Evolutionary conservation across 2,113 vertebrate species (phyloP).

Genomic region (Neotragus moschatus): DNA sequence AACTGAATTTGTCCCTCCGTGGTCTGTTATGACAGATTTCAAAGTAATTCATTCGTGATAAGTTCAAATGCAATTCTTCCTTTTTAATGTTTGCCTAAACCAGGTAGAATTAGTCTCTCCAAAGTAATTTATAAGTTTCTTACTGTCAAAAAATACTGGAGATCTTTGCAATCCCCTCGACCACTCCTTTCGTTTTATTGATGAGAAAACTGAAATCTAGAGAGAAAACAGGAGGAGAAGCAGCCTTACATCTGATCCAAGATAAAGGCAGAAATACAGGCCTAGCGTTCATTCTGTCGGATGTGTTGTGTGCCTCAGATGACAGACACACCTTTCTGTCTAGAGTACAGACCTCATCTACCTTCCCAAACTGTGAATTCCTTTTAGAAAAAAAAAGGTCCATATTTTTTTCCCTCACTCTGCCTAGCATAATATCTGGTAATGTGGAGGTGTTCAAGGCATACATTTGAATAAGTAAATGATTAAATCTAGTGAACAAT

Average conservation of each 20-base stretch:
- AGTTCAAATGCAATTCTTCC: neutral
- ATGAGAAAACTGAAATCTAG: neutral
- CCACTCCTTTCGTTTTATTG: neutral
- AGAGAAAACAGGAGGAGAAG: neutral
- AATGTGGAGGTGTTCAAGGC: neutral
- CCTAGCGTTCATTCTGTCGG: neutral
- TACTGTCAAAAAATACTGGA: neutral
- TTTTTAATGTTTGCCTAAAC: neutral
- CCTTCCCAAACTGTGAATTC: neutral
- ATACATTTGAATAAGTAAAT: constrained; percentile 31
- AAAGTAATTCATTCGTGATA: neutral
- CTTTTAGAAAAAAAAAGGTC: neutral
- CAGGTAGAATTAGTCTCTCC: neutral
- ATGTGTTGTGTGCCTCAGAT: neutral
- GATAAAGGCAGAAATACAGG: neutral
- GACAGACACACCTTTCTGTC: neutral
- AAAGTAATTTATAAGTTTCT: neutral
- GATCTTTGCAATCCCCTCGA: neutral
- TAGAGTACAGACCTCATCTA: neutral
- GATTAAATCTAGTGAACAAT: constrained; percentile 38
- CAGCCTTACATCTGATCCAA: neutral
- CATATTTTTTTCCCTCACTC: neutral
- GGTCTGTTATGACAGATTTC: neutral
- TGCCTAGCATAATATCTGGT: neutral
- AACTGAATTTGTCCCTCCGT: neutral